Evolutionary conservation across 1,140 invertebrate genomes (phyloP).

Genomic region (Holotrichia oblita): DNA sequence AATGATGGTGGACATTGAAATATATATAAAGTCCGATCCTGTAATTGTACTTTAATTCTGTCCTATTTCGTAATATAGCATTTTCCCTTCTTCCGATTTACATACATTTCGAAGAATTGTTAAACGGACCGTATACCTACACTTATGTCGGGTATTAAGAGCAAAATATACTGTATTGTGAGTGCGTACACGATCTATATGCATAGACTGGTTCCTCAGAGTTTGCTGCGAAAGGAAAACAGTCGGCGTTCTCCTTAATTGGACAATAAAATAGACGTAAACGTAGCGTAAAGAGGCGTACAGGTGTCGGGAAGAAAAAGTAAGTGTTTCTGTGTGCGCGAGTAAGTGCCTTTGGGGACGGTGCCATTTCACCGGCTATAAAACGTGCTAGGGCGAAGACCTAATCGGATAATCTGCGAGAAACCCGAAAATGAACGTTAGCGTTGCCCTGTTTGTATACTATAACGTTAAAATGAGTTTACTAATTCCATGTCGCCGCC

Average conservation of each 20-base stretch:
- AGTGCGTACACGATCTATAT: too few species aligned
- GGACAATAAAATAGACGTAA: conserved; percentile 21
- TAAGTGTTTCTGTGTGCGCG: background rate
- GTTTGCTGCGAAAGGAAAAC: background rate
- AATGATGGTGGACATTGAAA: too few species aligned
- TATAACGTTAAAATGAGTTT: background rate
- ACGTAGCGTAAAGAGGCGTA: background rate
- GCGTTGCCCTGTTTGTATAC: background rate
- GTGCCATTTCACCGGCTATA: background rate
- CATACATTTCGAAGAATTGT: too few species aligned
- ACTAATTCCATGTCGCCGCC: background rate
- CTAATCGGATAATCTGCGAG: conserved; percentile 29
- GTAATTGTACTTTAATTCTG: too few species aligned
- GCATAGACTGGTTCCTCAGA: too few species aligned
- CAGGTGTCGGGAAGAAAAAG: background rate
- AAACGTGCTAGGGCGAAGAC: background rate
- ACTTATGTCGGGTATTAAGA: too few species aligned
- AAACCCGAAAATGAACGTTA: background rate
- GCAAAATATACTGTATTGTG: too few species aligned
- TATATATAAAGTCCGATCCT: too few species aligned
- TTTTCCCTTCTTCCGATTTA: too few species aligned
- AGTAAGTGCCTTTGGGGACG: background rate
- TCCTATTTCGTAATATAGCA: too few species aligned
- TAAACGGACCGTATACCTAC: too few species aligned
- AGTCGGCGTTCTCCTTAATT: background rate